phyloP scores from a whole-genome alignment of 2,797 vertebrate genomes.

The Myotis findleyi region DNA sequence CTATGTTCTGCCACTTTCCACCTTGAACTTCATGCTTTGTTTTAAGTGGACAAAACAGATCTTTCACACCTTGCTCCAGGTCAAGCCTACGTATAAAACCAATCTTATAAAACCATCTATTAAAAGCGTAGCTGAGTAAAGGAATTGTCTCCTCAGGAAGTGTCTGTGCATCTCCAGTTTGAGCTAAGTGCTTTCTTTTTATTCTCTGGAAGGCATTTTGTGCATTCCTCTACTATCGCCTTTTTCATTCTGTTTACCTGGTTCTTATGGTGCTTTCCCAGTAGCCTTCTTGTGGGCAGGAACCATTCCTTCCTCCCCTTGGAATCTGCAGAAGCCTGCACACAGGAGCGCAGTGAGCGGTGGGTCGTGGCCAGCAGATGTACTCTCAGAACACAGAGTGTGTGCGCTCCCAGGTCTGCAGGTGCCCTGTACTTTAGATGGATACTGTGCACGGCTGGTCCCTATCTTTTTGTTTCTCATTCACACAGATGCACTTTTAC shows the following conservation, averaged over 20 bases:
- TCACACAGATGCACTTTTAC: not conserved
- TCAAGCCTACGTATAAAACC: not conserved
- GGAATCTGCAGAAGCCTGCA: not conserved
- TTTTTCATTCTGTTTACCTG: not conserved
- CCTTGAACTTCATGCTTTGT: not conserved
- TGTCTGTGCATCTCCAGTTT: not conserved
- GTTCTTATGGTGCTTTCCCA: not conserved
- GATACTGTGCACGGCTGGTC: too few relatives aligned
- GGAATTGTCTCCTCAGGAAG: not conserved
- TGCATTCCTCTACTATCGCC: not conserved
- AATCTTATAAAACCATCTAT: not conserved
- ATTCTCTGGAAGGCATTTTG: not conserved
- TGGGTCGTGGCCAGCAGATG: not conserved
- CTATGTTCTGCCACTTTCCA: not conserved
- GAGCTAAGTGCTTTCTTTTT: not conserved
- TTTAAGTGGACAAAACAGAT: not conserved
- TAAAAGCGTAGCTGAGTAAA: not conserved
- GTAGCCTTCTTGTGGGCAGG: not conserved
- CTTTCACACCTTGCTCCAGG: not conserved
- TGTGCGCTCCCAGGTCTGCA: not conserved
- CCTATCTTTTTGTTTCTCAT: not conserved
- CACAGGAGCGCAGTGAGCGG: not conserved
- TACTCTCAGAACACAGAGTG: not conserved
- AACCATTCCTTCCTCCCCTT: not conserved
- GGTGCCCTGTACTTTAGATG: not conserved